Conservation (phyloP, 2,888 invertebrate genomes). For the Ormia ochracea region DNA sequence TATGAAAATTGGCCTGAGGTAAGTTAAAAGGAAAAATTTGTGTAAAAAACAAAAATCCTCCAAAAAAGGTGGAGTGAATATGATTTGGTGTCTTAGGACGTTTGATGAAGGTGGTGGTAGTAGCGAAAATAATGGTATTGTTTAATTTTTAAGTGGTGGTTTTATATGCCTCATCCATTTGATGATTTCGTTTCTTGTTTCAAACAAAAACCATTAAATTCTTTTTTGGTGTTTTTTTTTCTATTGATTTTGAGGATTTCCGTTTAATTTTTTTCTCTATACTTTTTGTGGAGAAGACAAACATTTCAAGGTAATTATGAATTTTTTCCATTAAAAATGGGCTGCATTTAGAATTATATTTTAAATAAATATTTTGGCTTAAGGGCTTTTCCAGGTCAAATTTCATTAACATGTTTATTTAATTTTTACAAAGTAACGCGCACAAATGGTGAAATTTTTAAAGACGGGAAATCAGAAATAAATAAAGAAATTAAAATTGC, state of each 20-base stretch:
- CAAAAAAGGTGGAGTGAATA: constrained; percentile 29
- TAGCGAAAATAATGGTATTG: constrained; percentile 59
- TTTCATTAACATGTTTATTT: constrained; percentile 58
- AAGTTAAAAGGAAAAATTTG: constrained; percentile 5
- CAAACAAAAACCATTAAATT: constrained; percentile 47
- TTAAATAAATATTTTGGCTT: constrained; percentile 51
- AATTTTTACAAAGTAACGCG: constrained; percentile 54
- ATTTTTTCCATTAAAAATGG: constrained; percentile 55
- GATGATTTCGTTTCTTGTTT: constrained; percentile 15
- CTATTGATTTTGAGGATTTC: constrained; percentile 60
- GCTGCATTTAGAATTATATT: not conserved
- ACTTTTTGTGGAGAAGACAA: constrained; percentile 10
- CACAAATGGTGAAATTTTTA: constrained; percentile 34
- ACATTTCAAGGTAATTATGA: constrained; percentile 62
- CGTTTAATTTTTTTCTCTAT: constrained; percentile 10
- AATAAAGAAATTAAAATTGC: not conserved
- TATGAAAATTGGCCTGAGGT: constrained; percentile 58
- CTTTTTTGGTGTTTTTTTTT: constrained; percentile 11
- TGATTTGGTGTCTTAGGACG: constrained; percentile 14
- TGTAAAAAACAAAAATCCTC: constrained; percentile 4
- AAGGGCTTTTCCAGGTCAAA: constrained; percentile 52
- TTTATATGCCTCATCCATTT: constrained; percentile 50
- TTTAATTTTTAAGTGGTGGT: constrained; percentile 61
- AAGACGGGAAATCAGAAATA: not conserved
- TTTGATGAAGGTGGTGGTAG: constrained; percentile 33